A percentile compares a stretch with the other conserved stretches of the same genome.
phyloP scores from a whole-genome alignment of 1,140 invertebrate genomes.

The Eurosta solidaginis region DNA sequence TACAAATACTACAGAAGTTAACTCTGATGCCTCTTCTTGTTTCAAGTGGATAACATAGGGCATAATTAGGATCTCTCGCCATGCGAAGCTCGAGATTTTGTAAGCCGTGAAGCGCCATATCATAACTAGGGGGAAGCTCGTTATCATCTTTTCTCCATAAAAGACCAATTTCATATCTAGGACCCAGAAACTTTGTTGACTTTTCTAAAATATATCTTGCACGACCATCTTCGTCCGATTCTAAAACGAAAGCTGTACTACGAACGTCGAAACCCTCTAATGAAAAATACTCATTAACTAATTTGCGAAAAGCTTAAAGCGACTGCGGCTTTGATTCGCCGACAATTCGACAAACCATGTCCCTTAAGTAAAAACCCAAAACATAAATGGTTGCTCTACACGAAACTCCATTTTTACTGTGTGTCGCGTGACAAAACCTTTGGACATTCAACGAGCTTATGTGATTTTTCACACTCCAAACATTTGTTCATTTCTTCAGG shows the following conservation, averaged over 20 bases:
- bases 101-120: too few relatives aligned
- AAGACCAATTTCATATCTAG: neutral
- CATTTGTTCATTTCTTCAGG: neutral
- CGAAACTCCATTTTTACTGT: too few relatives aligned
- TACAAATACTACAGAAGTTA: constrained; percentile 30
- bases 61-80: too few relatives aligned
- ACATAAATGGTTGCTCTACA: too few relatives aligned
- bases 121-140: neutral
- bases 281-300: neutral
- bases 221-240: too few relatives aligned
- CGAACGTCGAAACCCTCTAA: neutral
- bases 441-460: neutral
- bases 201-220: neutral
- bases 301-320: neutral
- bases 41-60: constrained; percentile 22
- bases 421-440: neutral
- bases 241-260: neutral
- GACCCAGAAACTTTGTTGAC: neutral
- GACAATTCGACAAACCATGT: neutral
- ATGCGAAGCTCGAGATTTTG: too few relatives aligned
- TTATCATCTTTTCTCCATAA: neutral
- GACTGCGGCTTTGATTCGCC: neutral
- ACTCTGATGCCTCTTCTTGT: neutral
- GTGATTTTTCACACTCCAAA: neutral
- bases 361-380: too few relatives aligned